Evolutionary conservation across 2,113 vertebrate species (phyloP).

Genomic region (Apeltes quadracus): DNA sequence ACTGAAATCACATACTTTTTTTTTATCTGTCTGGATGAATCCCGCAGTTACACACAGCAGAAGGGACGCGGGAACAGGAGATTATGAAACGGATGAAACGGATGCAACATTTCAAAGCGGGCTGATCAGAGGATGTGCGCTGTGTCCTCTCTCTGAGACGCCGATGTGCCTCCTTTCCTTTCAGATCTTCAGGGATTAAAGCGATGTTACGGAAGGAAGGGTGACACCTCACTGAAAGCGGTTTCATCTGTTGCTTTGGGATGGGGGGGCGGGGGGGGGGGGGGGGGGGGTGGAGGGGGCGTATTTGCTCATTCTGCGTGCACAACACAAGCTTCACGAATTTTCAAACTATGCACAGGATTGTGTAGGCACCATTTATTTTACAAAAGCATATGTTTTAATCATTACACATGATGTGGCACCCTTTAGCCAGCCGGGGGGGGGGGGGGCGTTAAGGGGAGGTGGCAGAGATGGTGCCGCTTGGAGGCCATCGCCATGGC

Average conservation of each 20-base stretch:
- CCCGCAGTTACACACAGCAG: slow-evolving; percentile 13
- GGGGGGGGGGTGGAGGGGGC: too few relatives aligned
- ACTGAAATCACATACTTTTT: not conserved
- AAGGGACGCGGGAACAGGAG: slow-evolving; percentile 56
- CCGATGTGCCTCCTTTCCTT: slow-evolving; percentile 22
- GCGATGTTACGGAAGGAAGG: slow-evolving; percentile 12
- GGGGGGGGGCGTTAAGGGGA: slow-evolving; percentile 1
- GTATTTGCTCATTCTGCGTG: not conserved
- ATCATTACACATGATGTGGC: slow-evolving; percentile 15
- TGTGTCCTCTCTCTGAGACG: slow-evolving; percentile 37
- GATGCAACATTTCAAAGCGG: slow-evolving; percentile 55
- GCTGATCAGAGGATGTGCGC: slow-evolving; percentile 23
- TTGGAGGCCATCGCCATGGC: slow-evolving; percentile 69
- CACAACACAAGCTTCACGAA: not conserved
- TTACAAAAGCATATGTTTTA: not conserved
- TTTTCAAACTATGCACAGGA: not conserved
- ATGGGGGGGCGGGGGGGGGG: not conserved
- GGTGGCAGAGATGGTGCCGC: slow-evolving; percentile 43
- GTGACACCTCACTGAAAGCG: not conserved
- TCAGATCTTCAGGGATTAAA: slow-evolving; percentile 41
- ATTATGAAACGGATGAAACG: slow-evolving; percentile 56
- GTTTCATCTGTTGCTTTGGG: slow-evolving; percentile 55
- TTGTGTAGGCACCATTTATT: not conserved
- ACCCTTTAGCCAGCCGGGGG: slow-evolving; percentile 20
- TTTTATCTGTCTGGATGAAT: slow-evolving; percentile 22